Base-by-base conservation (phyloP, 2,113 vertebrate genomes). In the Sylvietta virens region DNA sequence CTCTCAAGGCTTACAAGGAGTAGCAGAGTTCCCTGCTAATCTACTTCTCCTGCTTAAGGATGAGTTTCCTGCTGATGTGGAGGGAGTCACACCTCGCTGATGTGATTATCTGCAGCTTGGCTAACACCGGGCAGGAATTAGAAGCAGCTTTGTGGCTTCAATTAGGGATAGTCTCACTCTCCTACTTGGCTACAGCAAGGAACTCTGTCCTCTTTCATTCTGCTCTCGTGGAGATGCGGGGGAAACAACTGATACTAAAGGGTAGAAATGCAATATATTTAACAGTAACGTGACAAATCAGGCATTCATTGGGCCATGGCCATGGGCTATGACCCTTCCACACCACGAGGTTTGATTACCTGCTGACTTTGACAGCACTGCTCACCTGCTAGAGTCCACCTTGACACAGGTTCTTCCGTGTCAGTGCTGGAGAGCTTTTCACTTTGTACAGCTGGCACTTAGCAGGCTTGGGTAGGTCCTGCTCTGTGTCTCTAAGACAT, bases 1-100 rank as follows among this genome's bases (percentile, higher is more conserved):
- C 62, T 92, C 72, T 82, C 53, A 79, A 84, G 77, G 48, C 47
- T 92, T 95, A 79, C 77, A 80, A 87, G 64, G 50, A 90, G 76
- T 31, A 93, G 66, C 72, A 57, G 86, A 94, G 69, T 94, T 87
- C 70, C 61, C 64, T 79, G 56, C 87, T 94, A 94, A 94, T 96
- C 91, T 91, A 53, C 79, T 93, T 86, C 88, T 90, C n/a, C 60
- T 65, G 44, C 60, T 90, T 92, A 76, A 72, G 62, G 50, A 94
- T 73, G 70, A 92, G 22, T 51, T 90, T 81, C 54, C 87, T 45
- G 17, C 57, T 20, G 35, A 35, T 44, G 44, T 44, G 54, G 40
- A 91, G 28, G 48, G 71, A 90, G 57, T 73, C 79, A 65, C 33
- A 72, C 23, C 26, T 91, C 17, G 7, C n/a, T 76, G 81, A 69